phyloP scores from a whole-genome alignment of 2,888 invertebrate species.

The Drosophila greeni region DNA sequence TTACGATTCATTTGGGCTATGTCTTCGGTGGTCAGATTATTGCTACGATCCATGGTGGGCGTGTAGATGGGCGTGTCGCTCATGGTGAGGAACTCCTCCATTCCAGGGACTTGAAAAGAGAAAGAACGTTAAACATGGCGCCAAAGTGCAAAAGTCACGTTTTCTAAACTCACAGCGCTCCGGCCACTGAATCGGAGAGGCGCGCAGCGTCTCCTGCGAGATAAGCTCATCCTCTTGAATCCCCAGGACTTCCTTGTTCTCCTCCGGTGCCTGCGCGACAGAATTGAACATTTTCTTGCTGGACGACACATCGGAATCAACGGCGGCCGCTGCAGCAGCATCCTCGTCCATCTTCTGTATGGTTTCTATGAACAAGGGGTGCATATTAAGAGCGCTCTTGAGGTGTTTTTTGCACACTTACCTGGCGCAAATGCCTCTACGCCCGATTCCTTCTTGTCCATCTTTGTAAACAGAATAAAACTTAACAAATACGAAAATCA shows the following conservation, averaged over 20 bases:
- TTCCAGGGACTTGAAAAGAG: slow-evolving; percentile 86
- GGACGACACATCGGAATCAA: neutral
- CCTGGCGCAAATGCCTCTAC: slow-evolving; percentile 49
- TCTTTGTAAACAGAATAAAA: slow-evolving; percentile 1
- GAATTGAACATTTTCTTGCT: neutral
- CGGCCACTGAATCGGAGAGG: slow-evolving; percentile 98
- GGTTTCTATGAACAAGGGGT: slow-evolving; percentile 32
- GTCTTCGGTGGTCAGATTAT: slow-evolving; percentile 86
- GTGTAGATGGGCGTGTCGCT: slow-evolving; percentile 81
- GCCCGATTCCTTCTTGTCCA: slow-evolving; percentile 45
- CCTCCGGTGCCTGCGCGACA: slow-evolving; percentile 1
- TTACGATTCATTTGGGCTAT: slow-evolving; percentile 88
- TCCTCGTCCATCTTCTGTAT: slow-evolving; percentile 44
- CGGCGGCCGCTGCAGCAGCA: slow-evolving; percentile 11
- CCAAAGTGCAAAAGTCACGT: slow-evolving; percentile 6
- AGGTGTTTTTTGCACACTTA: slow-evolving; percentile 1
- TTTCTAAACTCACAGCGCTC: slow-evolving; percentile 88
- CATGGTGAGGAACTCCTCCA: slow-evolving; percentile 88
- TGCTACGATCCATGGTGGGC: slow-evolving; percentile 84
- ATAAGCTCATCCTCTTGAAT: slow-evolving; percentile 86
- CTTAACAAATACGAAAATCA: neutral
- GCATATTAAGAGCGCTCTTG: neutral
- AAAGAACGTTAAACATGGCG: slow-evolving; percentile 15
- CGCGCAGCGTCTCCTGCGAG: slow-evolving; percentile 92
- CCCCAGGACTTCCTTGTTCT: slow-evolving; percentile 34